These are phyloP conservation scores for Mastomys natalensis DNA, from an alignment of 2,113 vertebrate species.

Conservation along the genomic window DNA sequence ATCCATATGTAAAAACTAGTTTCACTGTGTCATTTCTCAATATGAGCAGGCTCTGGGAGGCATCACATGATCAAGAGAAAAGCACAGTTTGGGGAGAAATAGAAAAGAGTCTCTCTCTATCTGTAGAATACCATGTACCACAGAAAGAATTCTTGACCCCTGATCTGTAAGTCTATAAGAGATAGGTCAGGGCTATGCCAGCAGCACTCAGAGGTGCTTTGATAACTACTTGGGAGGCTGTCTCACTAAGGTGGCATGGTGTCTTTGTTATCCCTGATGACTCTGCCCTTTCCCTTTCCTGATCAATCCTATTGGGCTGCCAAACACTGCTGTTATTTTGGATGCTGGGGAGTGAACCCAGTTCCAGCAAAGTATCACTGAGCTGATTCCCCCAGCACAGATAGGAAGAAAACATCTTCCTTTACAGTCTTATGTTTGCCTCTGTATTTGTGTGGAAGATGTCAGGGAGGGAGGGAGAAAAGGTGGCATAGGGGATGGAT, in stretches of 20 bases:
- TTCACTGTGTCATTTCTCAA: background rate
- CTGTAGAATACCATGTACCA: background rate
- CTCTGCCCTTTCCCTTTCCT: background rate
- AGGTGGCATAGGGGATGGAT: background rate
- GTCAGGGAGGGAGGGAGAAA: background rate
- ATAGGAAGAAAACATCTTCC: background rate
- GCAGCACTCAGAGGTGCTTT: background rate
- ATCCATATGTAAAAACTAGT: background rate
- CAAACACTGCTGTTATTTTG: background rate
- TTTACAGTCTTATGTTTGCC: background rate
- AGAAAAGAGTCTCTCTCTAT: background rate
- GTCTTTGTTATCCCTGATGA: background rate
- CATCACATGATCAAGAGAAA: background rate
- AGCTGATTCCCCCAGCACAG: background rate
- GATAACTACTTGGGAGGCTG: background rate
- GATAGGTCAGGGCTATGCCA: background rate
- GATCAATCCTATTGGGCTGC: background rate
- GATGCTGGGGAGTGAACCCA: background rate
- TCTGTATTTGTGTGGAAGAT: background rate
- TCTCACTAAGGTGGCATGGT: accelerated
- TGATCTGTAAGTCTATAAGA: background rate
- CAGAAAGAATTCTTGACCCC: background rate
- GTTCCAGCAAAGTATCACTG: background rate
- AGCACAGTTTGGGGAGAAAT: background rate
- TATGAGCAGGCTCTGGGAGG: background rate